These are phyloP conservation scores for Horisme vitalbata DNA, from an alignment of 2,888 invertebrate species.

Conservation along the genomic window DNA sequence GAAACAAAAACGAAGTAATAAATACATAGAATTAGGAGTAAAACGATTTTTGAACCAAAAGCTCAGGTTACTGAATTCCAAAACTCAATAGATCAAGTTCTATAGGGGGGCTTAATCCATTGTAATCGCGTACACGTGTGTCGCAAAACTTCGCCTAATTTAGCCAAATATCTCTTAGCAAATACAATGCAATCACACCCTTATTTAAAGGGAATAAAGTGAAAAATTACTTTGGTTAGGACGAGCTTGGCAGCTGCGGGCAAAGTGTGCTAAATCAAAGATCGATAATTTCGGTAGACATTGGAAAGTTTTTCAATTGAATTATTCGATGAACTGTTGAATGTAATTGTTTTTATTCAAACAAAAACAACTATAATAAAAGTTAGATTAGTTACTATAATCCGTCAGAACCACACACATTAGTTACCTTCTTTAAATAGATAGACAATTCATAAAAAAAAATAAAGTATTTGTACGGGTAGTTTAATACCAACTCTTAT, in stretches of 20 bases:
- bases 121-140: conserved; percentile 65
- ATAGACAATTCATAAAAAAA: no score
- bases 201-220: conserved; percentile 20
- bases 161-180: conserved; percentile 44
- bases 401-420: no score
- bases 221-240: conserved; percentile 20
- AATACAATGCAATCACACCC: conserved; percentile 9
- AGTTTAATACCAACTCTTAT: no score
- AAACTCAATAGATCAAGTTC: conserved; percentile 57
- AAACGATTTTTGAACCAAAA: conserved; percentile 38
- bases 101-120: conserved; percentile 52
- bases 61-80: conserved; percentile 41
- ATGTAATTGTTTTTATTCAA: no score
- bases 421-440: no score
- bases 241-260: conserved; percentile 22
- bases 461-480: no score
- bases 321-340: not conserved
- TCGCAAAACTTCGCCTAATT: conserved; percentile 58
- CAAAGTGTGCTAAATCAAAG: conserved; percentile 45
- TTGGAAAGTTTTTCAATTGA: conserved; percentile 18
- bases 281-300: conserved; percentile 35
- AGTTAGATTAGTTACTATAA: no score
- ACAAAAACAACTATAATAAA: no score
- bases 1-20: conserved; percentile 59
- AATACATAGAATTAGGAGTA: conserved; percentile 34